Base-by-base conservation (phyloP, 2,888 invertebrate species). In the Dicycla oo region DNA sequence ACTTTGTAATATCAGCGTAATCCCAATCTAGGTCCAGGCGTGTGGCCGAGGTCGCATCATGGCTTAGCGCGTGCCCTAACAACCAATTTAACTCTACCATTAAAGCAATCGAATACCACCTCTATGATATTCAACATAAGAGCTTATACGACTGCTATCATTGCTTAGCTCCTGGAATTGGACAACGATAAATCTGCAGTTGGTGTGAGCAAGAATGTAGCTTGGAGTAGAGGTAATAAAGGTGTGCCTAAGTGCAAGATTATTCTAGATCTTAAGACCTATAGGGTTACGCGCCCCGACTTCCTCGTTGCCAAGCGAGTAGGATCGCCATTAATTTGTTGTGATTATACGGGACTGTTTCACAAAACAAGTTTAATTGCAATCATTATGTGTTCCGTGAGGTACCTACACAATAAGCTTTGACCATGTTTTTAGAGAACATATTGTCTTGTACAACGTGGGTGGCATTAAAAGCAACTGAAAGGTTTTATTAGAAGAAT, bases 21-120 rank as follows among this genome's bases (percentile, higher is more conserved):
- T 81, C 81, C 82, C 72, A 81, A 84, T 82, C 84, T 82, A 82
- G 82, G 82, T 78, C 71, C 81, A 77, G 75, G 79, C 84, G 75
- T 84, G 82, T 79, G 82, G 73, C 79, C 84, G 84, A 84, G 83
- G 85, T 83, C 83, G 65, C 83, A 82, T 84, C 85, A 82, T 76
- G 82, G 69, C 75, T 78, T 78, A 82, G 83, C 85, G 83, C 86
- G 86, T 83, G 85, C 85, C 85, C 67, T 76, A 73, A 74, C 65
- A 26, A 72, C 78, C 58, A 80, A 34, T 34, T 53, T 57, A 43
- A 43, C 10, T 4, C 13, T 51, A 63, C 47, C 58, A 60, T 7
- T 10, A 7, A 43, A n/a, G 18, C 72, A 82, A 67, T 34, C 73
- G 5, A 84, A 73, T 60, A 74, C 54, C 54, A 78, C 66, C 69